Conservation (phyloP, 1,140 invertebrate species). For the Tetramorium simillimum region DNA sequence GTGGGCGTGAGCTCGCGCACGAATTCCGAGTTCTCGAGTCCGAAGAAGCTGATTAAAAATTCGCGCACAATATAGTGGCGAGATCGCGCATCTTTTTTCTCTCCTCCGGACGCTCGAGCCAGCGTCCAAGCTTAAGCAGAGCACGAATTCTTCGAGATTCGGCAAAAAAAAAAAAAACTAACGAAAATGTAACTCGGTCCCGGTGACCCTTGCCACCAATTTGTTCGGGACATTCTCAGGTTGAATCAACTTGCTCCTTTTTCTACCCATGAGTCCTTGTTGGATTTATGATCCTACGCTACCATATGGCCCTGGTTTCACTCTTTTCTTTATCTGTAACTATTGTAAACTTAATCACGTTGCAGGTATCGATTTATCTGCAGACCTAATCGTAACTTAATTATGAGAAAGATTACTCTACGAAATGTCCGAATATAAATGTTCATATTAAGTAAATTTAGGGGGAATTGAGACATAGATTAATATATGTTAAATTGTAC, state of each 20-base stretch:
- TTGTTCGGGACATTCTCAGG: slow-evolving; percentile 77
- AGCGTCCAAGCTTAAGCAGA: neutral
- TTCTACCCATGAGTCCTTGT: slow-evolving; percentile 7
- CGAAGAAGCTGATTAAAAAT: slow-evolving; percentile 48
- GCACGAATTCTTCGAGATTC: slow-evolving; percentile 63
- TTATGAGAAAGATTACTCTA: neutral
- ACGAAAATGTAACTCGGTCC: slow-evolving; percentile 71
- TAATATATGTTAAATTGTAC: neutral
- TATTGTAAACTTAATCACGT: neutral
- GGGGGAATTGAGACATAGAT: neutral
- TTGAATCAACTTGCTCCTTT: slow-evolving; percentile 59
- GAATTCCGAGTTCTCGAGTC: slow-evolving; percentile 3
- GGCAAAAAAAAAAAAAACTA: slow-evolving; percentile 57
- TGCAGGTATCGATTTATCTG: neutral
- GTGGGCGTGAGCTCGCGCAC: neutral
- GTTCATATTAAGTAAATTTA: neutral
- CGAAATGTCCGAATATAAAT: neutral
- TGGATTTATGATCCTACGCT: slow-evolving; percentile 2
- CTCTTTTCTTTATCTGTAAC: neutral
- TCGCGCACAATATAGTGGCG: slow-evolving; percentile 15
- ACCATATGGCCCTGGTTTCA: neutral
- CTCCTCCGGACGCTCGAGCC: neutral
- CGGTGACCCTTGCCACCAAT: slow-evolving; percentile 80
- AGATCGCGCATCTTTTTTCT: slow-evolving; percentile 16
- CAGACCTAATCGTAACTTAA: neutral